phyloP scores from a whole-genome alignment of 2,888 invertebrate species.

The Nephrotoma guestfalica region DNA sequence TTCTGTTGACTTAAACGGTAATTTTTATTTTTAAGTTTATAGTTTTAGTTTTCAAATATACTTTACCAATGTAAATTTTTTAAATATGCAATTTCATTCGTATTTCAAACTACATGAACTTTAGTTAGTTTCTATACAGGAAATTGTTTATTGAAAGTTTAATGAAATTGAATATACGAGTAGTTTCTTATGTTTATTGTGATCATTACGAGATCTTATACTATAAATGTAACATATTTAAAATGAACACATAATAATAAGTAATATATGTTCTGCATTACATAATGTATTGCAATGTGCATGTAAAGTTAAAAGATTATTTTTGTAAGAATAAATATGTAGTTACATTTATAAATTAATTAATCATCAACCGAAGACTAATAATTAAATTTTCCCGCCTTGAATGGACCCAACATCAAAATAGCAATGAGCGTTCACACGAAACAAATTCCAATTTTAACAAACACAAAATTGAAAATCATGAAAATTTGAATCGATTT shows the following conservation, averaged over 20 bases:
- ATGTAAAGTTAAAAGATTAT: too few relatives aligned
- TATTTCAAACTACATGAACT: neutral
- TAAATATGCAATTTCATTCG: neutral
- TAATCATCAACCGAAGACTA: too few relatives aligned
- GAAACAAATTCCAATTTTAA: too few relatives aligned
- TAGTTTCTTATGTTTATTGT: neutral
- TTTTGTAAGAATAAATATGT: too few relatives aligned
- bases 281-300: too few relatives aligned
- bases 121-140: neutral
- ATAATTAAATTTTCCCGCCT: too few relatives aligned
- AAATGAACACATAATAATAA: neutral
- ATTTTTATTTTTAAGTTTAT: neutral
- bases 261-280: neutral
- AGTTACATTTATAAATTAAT: too few relatives aligned
- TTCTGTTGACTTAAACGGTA: neutral
- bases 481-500: too few relatives aligned
- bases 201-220: neutral
- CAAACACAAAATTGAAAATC: too few relatives aligned
- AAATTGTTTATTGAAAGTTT: neutral
- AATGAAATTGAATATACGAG: neutral
- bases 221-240: neutral
- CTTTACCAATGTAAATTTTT: neutral
- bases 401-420: too few relatives aligned
- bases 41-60: neutral
- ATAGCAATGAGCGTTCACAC: too few relatives aligned